Evolutionary conservation across 2,797 vertebrate species (phyloP).

Genomic region (Xenopus petersii): DNA sequence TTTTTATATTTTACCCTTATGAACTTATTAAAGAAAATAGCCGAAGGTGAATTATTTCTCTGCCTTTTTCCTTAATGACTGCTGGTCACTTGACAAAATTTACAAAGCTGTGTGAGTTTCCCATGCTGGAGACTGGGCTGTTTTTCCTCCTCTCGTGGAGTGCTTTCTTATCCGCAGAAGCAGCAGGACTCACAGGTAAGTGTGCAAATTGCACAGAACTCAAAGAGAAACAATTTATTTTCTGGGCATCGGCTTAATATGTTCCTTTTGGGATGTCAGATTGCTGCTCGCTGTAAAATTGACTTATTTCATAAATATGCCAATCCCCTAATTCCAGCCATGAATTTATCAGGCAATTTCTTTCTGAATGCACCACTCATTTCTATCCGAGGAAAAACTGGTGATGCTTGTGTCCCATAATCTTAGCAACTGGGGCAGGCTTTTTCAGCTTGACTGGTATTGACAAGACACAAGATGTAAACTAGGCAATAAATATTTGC

Average conservation of each 20-base stretch:
- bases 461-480: too few relatives aligned
- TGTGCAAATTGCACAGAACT: not conserved
- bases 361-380: not conserved
- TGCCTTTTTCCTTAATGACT: slow-evolving; percentile 67
- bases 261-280: not conserved
- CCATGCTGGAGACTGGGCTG: slow-evolving; percentile 77
- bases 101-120: slow-evolving; percentile 74
- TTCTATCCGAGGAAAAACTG: not conserved
- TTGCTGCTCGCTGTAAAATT: not conserved
- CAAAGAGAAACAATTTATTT: slow-evolving; percentile 5
- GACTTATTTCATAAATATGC: not conserved
- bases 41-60: slow-evolving; percentile 1
- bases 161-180: slow-evolving; percentile 81
- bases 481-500: too few relatives aligned
- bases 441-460: too few relatives aligned
- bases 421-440: too few relatives aligned
- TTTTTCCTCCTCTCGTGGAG: slow-evolving; percentile 84
- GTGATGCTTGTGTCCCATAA: too few relatives aligned
- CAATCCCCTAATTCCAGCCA: not conserved
- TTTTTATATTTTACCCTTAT: not conserved
- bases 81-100: slow-evolving; percentile 80
- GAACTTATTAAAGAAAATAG: slow-evolving; percentile 30
- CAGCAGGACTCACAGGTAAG: slow-evolving; percentile 78
- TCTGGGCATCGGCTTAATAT: not conserved
- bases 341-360: not conserved